Evolutionary conservation across 2,113 vertebrate species (phyloP).

Genomic region (Falco punctatus): DNA sequence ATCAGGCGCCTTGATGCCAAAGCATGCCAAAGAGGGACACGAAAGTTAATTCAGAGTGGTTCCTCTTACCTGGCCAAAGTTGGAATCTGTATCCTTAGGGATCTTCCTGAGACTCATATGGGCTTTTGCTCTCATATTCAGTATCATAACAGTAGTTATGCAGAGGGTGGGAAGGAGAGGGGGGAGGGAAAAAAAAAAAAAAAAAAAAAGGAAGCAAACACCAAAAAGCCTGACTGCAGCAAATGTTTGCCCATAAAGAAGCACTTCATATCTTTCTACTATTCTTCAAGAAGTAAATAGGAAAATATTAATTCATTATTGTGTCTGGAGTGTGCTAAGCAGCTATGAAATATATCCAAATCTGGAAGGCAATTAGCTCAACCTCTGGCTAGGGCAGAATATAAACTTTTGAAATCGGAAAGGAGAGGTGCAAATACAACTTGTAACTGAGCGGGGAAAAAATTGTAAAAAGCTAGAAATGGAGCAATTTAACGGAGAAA

Average conservation of each 20-base stretch:
- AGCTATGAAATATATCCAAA: background rate
- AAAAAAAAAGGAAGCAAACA: background rate
- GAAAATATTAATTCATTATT: background rate
- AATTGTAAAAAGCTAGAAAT: background rate
- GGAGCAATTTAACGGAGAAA: background rate
- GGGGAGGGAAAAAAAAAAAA: background rate
- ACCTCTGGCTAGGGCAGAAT: background rate
- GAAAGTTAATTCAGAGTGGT: background rate
- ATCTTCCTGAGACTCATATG: background rate
- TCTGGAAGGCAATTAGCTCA: background rate
- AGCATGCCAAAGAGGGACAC: background rate
- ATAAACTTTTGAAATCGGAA: background rate
- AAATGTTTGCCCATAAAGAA: background rate
- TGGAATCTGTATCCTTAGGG: background rate
- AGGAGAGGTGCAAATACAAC: background rate
- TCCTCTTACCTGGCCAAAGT: background rate
- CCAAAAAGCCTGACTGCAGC: background rate
- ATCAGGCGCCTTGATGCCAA: background rate
- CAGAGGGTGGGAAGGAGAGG: accelerated
- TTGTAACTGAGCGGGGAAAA: background rate
- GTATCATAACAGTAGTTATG: background rate
- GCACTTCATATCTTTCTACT: background rate
- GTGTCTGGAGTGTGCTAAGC: background rate
- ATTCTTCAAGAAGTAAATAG: background rate
- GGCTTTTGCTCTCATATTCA: background rate